A percentile compares a stretch with the other conserved stretches of the same genome.
Conservation (phyloP, 2,113 vertebrate genomes). For the Sinocyclocheilus maitianheensis region DNA sequence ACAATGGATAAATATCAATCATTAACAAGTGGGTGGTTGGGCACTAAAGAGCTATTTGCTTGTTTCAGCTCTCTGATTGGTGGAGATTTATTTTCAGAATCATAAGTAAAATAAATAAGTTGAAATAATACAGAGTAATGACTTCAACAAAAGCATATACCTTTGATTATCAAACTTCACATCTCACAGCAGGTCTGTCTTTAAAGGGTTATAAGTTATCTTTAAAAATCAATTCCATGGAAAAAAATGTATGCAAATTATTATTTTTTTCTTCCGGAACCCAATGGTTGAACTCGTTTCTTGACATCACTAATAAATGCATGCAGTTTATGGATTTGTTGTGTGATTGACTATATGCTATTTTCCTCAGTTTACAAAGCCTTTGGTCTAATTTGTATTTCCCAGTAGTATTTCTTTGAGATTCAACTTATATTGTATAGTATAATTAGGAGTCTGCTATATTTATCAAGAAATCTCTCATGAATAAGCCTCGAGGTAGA, state of each 20-base stretch:
- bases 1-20: background rate
- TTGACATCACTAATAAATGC: background rate
- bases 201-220: too few relatives aligned
- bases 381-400: background rate
- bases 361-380: background rate
- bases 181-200: too few relatives aligned
- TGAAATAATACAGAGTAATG: too few relatives aligned
- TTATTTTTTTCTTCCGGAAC: background rate
- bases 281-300: background rate
- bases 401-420: conserved; percentile 18
- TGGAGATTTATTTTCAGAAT: background rate
- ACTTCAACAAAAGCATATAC: too few relatives aligned
- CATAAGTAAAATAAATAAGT: too few relatives aligned
- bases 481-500: conserved; percentile 3
- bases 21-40: background rate
- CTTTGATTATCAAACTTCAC: too few relatives aligned
- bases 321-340: background rate
- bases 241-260: too few relatives aligned
- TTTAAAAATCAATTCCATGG: too few relatives aligned
- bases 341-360: background rate
- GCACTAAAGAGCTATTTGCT: background rate
- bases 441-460: conserved; percentile 34
- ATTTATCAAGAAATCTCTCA: conserved; percentile 19
- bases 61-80: too few relatives aligned
- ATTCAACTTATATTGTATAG: background rate